These are phyloP conservation scores for Bombus terrestris DNA, from an alignment of 1,140 invertebrate genomes.

Conservation along the genomic window DNA sequence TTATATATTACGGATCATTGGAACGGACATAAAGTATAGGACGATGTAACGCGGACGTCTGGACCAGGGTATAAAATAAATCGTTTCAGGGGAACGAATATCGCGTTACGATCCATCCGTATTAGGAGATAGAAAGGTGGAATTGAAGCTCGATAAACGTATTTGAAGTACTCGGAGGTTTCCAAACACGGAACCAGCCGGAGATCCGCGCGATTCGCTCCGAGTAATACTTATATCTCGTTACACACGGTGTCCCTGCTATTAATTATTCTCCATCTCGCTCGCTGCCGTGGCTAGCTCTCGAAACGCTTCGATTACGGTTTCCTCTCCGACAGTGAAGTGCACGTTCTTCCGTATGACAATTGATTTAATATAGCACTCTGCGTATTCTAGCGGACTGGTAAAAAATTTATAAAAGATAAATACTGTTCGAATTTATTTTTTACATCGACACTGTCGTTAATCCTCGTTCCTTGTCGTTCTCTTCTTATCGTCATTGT, in stretches of 20 bases:
- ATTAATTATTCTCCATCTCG: conserved; percentile 44
- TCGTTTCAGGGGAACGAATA: conserved; percentile 30
- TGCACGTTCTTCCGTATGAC: conserved; percentile 17
- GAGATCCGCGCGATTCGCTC: neutral
- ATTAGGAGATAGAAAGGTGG: conserved; percentile 35
- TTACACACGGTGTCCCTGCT: conserved; percentile 30
- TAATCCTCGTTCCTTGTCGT: neutral
- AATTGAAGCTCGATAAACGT: conserved; percentile 34
- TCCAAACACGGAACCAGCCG: conserved; percentile 17
- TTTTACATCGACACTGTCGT: neutral
- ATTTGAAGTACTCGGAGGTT: conserved; percentile 13
- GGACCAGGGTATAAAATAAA: conserved; percentile 37
- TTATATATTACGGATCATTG: conserved; percentile 8
- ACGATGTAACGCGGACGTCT: neutral
- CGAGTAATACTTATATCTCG: conserved; percentile 34
- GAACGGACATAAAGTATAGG: neutral
- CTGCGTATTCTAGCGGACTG: neutral
- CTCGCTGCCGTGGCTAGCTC: neutral
- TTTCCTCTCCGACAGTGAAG: conserved; percentile 8
- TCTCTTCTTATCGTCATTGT: neutral
- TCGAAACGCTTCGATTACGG: conserved; percentile 42
- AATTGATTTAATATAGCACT: conserved; percentile 31
- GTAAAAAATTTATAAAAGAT: conserved; percentile 27
- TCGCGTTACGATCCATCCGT: conserved; percentile 38
- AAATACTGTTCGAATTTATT: conserved; percentile 36